phyloP scores from a whole-genome alignment of 2,113 vertebrate genomes.

The Zosterops hypoxanthus region DNA sequence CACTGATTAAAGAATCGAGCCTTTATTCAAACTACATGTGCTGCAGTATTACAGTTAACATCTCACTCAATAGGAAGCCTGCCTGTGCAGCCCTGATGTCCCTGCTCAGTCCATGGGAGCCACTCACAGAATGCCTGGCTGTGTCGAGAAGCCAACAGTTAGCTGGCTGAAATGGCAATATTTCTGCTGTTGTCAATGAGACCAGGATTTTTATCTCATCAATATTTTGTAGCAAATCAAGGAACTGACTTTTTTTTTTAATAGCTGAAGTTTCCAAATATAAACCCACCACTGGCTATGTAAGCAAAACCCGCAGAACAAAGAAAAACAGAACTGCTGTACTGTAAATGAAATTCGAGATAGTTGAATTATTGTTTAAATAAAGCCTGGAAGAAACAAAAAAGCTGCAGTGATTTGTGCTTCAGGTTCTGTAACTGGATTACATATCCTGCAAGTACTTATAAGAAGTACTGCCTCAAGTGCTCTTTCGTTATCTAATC shows the following conservation, averaged over 20 bases:
- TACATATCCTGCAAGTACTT: not conserved
- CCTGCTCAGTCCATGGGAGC: not conserved
- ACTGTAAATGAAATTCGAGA: not conserved
- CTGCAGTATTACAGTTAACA: not conserved
- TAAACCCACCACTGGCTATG: not conserved
- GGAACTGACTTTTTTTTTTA: not conserved
- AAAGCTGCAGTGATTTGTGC: not conserved
- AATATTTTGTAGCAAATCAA: not conserved
- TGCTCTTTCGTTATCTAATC: conserved; percentile 62
- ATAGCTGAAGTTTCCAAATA: not conserved
- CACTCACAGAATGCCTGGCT: not conserved
- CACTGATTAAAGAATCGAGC: conserved; percentile 58
- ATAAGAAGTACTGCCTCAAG: conserved; percentile 16
- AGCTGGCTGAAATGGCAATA: not conserved
- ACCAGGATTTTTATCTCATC: not conserved
- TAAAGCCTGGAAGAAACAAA: conserved; percentile 1
- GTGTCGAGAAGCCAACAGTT: not conserved
- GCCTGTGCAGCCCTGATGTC: not conserved
- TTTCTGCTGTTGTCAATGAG: not conserved
- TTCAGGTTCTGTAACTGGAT: not conserved
- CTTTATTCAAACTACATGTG: conserved; percentile 44
- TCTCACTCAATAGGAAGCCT: not conserved
- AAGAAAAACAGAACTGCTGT: not conserved
- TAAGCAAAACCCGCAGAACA: not conserved
- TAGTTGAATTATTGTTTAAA: conserved; percentile 4